Conservation (phyloP, 2,888 invertebrate genomes). For the Scaptomyza polygonia region DNA sequence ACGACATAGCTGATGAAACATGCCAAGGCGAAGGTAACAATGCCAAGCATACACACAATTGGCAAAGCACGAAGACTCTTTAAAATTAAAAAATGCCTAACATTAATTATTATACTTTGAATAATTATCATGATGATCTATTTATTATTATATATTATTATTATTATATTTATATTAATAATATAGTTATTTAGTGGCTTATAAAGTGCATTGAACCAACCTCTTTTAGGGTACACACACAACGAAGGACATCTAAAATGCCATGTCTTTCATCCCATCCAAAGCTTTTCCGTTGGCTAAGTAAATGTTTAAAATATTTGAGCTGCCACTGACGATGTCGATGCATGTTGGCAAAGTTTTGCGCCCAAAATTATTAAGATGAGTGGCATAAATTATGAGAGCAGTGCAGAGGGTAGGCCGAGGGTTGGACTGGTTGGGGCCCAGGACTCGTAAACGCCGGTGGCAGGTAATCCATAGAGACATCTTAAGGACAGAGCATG, state of each 20-base stretch:
- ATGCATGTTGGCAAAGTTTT: slow-evolving; percentile 58
- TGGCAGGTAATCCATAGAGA: slow-evolving; percentile 74
- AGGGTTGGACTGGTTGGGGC: slow-evolving; percentile 10
- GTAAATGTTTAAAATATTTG: slow-evolving; percentile 78
- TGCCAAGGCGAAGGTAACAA: slow-evolving; percentile 61
- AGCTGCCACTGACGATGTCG: slow-evolving; percentile 51
- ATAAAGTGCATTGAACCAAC: slow-evolving; percentile 1
- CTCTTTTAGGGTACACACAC: background rate
- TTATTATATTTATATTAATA: background rate
- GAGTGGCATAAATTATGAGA: slow-evolving; percentile 81
- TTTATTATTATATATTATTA: background rate
- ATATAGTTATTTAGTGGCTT: background rate
- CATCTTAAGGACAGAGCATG: slow-evolving; percentile 18
- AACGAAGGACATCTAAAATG: slow-evolving; percentile 19
- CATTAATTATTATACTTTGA: too few relatives aligned
- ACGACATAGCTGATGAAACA: slow-evolving; percentile 53
- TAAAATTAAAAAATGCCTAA: too few relatives aligned
- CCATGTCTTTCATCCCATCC: slow-evolving; percentile 2
- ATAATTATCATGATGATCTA: too few relatives aligned
- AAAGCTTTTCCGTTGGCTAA: slow-evolving; percentile 51
- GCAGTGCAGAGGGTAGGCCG: slow-evolving; percentile 34
- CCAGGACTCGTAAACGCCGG: slow-evolving; percentile 68
- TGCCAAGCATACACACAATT: slow-evolving; percentile 50
- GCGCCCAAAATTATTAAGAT: slow-evolving; percentile 80
- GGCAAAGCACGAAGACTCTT: slow-evolving; percentile 9